Percentiles rank a stretch among this genome's conserved stretches.
Conservation (phyloP, 1,140 invertebrate genomes). For the Heliconius melpomene region DNA sequence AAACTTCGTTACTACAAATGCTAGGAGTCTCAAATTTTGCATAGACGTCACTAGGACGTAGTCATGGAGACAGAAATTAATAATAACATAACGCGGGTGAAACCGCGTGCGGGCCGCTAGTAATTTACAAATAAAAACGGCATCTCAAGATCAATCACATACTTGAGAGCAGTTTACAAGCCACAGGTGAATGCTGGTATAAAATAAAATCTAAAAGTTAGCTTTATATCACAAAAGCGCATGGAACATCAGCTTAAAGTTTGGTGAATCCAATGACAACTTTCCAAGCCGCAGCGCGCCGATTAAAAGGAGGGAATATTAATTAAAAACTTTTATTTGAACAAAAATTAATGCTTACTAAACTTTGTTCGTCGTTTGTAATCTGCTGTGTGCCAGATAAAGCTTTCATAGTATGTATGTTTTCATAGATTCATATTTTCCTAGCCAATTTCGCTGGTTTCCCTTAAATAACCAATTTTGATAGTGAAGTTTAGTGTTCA, state of each 20-base stretch:
- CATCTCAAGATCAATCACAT: too few species aligned
- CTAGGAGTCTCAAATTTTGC: too few species aligned
- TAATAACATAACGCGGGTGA: too few species aligned
- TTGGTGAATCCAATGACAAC: constrained; percentile 23
- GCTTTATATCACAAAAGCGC: too few species aligned
- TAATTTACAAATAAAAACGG: too few species aligned
- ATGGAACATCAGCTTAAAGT: neutral
- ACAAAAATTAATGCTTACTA: constrained; percentile 23
- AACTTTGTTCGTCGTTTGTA: constrained; percentile 22
- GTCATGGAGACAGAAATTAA: too few species aligned
- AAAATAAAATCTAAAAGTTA: neutral
- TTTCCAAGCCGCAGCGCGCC: constrained; percentile 24
- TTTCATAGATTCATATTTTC: neutral
- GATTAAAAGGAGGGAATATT: constrained; percentile 31
- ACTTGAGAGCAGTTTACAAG: too few species aligned
- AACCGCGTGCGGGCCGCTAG: too few species aligned
- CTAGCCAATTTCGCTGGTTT: neutral
- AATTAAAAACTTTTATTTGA: constrained; percentile 32
- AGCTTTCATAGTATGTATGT: neutral
- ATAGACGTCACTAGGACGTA: too few species aligned
- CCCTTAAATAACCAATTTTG: neutral
- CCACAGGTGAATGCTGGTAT: too few species aligned
- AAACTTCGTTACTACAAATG: too few species aligned
- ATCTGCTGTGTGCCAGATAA: constrained; percentile 6
- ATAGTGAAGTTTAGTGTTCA: neutral